A percentile compares a stretch with the other conserved stretches of the same genome.
These are phyloP conservation scores for Adelosebastes latens DNA, from an alignment of 2,797 vertebrate genomes.

Conservation along the genomic window DNA sequence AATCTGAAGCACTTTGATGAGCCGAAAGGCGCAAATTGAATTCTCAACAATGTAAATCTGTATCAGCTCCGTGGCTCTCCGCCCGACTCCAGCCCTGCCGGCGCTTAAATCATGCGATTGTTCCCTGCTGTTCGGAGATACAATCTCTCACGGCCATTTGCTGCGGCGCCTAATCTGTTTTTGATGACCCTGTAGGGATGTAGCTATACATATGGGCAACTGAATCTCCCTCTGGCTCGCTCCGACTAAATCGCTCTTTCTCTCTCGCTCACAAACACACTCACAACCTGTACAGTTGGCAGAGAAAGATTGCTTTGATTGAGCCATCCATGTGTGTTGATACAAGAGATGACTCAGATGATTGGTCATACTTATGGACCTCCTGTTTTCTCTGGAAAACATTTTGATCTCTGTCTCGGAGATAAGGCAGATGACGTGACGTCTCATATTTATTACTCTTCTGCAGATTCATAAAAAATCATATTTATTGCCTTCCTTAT, in stretches of 20 bases:
- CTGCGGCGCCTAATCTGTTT: conserved; percentile 87
- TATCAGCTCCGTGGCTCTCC: conserved; percentile 85
- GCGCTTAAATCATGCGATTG: conserved; percentile 85
- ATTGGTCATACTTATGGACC: conserved; percentile 73
- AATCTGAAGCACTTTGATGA: conserved; percentile 88
- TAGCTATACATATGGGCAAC: conserved; percentile 81
- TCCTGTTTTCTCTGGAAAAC: conserved; percentile 68
- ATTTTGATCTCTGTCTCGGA: conserved; percentile 43
- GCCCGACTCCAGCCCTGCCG: conserved; percentile 57
- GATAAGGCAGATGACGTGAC: conserved; percentile 43
- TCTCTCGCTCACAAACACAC: conserved; percentile 4
- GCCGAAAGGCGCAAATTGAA: conserved; percentile 86
- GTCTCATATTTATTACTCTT: conserved; percentile 50
- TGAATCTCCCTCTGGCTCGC: conserved; percentile 51
- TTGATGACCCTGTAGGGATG: conserved; percentile 82
- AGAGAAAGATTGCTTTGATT: conserved; percentile 60
- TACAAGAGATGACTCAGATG: conserved; percentile 76
- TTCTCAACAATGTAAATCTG: conserved; percentile 91
- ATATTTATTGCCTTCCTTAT: conserved; percentile 34
- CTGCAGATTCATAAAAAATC: conserved; percentile 39
- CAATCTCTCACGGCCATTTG: conserved; percentile 84
- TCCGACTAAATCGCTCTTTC: conserved; percentile 22
- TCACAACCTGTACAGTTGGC: conserved; percentile 67
- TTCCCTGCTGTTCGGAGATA: conserved; percentile 81
- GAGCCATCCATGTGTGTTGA: conserved; percentile 77